phyloP scores from a whole-genome alignment of 1,140 invertebrate genomes.

The Dendrolimus kikuchii region DNA sequence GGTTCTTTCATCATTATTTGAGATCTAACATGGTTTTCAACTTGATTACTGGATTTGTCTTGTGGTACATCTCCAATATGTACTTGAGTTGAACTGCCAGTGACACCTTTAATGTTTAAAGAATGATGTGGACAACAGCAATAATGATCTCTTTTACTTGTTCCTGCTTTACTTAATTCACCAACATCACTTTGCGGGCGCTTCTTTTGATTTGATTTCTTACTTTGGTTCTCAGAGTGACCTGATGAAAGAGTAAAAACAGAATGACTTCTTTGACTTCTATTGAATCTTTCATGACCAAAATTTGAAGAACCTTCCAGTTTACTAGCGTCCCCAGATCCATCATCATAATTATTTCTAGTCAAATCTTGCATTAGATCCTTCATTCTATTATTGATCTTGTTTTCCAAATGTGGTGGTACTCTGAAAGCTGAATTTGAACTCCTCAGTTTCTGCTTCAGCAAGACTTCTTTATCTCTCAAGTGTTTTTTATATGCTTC shows the following conservation, averaged over 20 bases:
- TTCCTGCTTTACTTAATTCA: slow-evolving; percentile 19
- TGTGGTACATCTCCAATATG: slow-evolving; percentile 24
- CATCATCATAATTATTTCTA: slow-evolving; percentile 57
- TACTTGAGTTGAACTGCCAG: slow-evolving; percentile 52
- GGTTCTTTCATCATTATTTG: slow-evolving; percentile 9
- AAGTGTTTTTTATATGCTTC: slow-evolving; percentile 52
- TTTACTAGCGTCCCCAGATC: slow-evolving; percentile 59
- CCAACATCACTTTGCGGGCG: slow-evolving; percentile 25
- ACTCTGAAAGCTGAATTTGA: slow-evolving; percentile 37
- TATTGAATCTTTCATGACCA: slow-evolving; percentile 22
- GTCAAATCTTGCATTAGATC: slow-evolving; percentile 56
- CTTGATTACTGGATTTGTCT: neutral
- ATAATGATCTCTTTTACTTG: slow-evolving; percentile 26
- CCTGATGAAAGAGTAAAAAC: slow-evolving; percentile 59
- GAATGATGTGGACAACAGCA: slow-evolving; percentile 36
- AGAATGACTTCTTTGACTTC: slow-evolving; percentile 52
- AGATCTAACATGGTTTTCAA: slow-evolving; percentile 6
- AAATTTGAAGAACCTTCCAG: slow-evolving; percentile 34
- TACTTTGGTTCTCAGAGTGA: slow-evolving; percentile 31
- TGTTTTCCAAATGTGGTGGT: slow-evolving; percentile 19
- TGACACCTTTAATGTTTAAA: slow-evolving; percentile 24
- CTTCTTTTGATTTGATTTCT: slow-evolving; percentile 31
- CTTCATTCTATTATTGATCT: slow-evolving; percentile 38
- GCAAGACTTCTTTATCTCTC: slow-evolving; percentile 48
- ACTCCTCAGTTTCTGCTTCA: slow-evolving; percentile 49